These are phyloP conservation scores for Lophius americanus DNA, from an alignment of 2,797 vertebrate genomes.

Conservation along the genomic window DNA sequence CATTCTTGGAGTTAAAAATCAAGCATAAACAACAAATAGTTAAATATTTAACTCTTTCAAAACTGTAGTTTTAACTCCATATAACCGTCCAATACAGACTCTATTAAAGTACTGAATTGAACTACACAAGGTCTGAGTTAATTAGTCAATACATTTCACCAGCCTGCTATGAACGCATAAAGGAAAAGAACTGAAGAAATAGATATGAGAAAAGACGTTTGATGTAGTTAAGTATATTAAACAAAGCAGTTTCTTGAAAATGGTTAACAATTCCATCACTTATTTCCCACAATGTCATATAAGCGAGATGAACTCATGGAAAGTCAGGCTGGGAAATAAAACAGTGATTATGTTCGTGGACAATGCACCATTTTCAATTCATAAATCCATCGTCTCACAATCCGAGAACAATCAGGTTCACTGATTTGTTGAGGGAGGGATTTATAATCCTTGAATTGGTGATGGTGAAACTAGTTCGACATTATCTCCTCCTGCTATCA, in stretches of 20 bases:
- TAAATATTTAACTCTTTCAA: no score
- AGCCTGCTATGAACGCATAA: slow-evolving; percentile 2
- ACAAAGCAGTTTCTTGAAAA: no score
- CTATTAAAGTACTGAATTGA: no score
- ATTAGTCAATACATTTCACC: slow-evolving; percentile 13
- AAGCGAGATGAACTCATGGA: slow-evolving; percentile 13
- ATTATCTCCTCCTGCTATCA: slow-evolving; percentile 16
- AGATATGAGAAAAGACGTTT: slow-evolving; percentile 18
- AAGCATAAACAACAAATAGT: no score
- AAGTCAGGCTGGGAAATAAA: slow-evolving; percentile 1
- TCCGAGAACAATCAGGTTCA: slow-evolving; percentile 22
- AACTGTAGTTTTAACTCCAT: no score
- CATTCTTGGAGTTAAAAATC: no score
- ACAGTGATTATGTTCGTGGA: slow-evolving; percentile 5
- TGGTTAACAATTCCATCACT: no score
- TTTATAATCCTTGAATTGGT: not conserved
- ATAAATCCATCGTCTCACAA: slow-evolving; percentile 24
- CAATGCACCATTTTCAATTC: slow-evolving; percentile 16
- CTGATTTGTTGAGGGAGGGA: slow-evolving; percentile 32
- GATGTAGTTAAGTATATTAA: slow-evolving; percentile 1
- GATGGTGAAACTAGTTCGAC: slow-evolving; percentile 20
- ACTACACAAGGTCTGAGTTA: no score
- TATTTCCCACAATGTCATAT: slow-evolving; percentile 9
- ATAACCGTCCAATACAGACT: no score
- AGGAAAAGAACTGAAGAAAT: slow-evolving; percentile 6